Percentiles rank a stretch among this genome's conserved stretches.
These are phyloP conservation scores for Spilosoma lubricipeda DNA, from an alignment of 2,888 invertebrate genomes.

Conservation along the genomic window DNA sequence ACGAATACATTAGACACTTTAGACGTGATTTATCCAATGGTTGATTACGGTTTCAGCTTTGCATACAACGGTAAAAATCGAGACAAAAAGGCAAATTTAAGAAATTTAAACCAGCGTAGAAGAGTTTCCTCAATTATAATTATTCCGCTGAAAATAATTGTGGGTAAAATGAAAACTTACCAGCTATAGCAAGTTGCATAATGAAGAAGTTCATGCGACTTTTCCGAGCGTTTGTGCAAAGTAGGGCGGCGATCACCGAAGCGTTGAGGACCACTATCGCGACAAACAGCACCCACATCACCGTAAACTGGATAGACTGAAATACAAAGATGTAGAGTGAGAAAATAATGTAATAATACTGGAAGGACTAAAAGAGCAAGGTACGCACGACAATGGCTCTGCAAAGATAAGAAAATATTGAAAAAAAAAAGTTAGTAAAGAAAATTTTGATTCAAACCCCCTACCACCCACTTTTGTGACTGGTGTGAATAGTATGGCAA, in stretches of 20 bases:
- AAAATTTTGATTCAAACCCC: too few relatives aligned
- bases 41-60: neutral
- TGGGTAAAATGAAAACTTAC: slow-evolving; percentile 81
- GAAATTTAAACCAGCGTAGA: neutral
- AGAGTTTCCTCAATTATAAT: neutral
- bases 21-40: neutral
- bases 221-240: slow-evolving; percentile 93
- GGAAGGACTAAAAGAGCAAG: neutral
- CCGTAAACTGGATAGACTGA: slow-evolving; percentile 95
- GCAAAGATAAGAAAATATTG: too few relatives aligned
- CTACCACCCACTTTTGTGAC: too few relatives aligned
- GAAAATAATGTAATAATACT: neutral
- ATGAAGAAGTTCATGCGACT: slow-evolving; percentile 98
- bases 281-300: slow-evolving; percentile 94
- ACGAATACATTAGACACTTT: neutral
- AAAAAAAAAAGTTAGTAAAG: too few relatives aligned
- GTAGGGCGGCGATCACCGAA: slow-evolving; percentile 94
- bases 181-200: slow-evolving; percentile 96
- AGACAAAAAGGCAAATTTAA: neutral
- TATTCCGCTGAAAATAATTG: neutral
- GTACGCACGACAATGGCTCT: too few relatives aligned
- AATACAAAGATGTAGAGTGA: slow-evolving; percentile 25
- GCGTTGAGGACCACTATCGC: slow-evolving; percentile 95
- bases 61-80: neutral
- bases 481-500: too few relatives aligned